These are phyloP conservation scores for Nerophis lumbriciformis DNA, from an alignment of 2,113 vertebrate species.

Conservation along the genomic window DNA sequence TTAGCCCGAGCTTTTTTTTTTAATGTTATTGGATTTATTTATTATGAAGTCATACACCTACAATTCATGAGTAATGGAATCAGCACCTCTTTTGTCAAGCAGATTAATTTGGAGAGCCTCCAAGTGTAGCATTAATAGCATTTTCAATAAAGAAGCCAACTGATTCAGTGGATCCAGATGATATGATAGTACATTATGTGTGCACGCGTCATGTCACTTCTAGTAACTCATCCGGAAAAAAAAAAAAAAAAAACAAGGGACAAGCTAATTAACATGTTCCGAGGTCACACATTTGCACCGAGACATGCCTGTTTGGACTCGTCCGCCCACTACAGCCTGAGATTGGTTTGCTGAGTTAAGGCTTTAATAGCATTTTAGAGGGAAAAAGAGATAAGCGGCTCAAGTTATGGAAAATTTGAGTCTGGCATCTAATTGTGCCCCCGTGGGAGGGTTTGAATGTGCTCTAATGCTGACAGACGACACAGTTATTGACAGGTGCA, in stretches of 20 bases:
- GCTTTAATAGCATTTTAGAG: slow-evolving; percentile 33
- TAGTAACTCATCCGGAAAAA: slow-evolving; percentile 44
- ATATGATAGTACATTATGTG: too few species aligned
- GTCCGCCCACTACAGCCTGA: slow-evolving; percentile 26
- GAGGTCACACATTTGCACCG: slow-evolving; percentile 44
- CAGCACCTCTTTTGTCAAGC: too few species aligned
- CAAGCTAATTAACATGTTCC: slow-evolving; percentile 50
- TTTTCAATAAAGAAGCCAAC: too few species aligned
- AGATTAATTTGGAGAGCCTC: too few species aligned
- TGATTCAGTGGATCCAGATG: too few species aligned
- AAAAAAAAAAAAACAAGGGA: slow-evolving; percentile 32
- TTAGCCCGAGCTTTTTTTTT: too few species aligned
- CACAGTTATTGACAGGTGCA: slow-evolving; percentile 16
- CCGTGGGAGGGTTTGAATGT: slow-evolving; percentile 4
- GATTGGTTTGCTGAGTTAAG: slow-evolving; percentile 36
- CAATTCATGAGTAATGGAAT: too few species aligned
- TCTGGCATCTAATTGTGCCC: slow-evolving; percentile 19
- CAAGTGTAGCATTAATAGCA: too few species aligned
- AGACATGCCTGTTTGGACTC: slow-evolving; percentile 29
- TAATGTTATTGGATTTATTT: too few species aligned
- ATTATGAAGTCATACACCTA: too few species aligned
- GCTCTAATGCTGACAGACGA: slow-evolving; percentile 18
- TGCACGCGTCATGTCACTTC: neutral
- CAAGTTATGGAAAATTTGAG: slow-evolving; percentile 14
- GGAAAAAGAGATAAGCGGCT: slow-evolving; percentile 26